These are phyloP conservation scores for Dromaius novaehollandiae DNA, from an alignment of 2,113 vertebrate species.

Conservation along the genomic window DNA sequence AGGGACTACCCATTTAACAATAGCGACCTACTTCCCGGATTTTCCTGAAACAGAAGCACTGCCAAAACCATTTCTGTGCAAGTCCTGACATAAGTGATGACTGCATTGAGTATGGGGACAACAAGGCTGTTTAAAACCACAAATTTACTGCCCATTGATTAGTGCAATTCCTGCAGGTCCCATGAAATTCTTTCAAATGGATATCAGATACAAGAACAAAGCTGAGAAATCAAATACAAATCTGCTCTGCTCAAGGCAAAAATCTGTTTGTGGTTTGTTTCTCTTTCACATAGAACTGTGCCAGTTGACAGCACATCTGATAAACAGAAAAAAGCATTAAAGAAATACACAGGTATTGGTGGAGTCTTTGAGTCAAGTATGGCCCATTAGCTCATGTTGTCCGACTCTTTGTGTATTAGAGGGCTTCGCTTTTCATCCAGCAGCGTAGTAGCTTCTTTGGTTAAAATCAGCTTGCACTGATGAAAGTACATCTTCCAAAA, in stretches of 20 bases:
- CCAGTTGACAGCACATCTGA: background rate
- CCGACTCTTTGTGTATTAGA: background rate
- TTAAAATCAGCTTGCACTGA: background rate
- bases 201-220: slow-evolving; percentile 58
- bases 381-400: background rate
- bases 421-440: background rate
- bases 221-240: slow-evolving; percentile 3
- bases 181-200: slow-evolving; percentile 53
- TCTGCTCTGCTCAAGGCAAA: background rate
- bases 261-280: background rate
- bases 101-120: background rate
- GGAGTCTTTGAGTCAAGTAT: background rate
- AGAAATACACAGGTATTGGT: background rate
- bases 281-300: background rate
- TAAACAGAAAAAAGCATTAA: background rate
- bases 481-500: slow-evolving; percentile 41
- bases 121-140: slow-evolving; percentile 19
- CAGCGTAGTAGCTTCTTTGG: background rate
- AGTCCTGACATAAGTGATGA: slow-evolving; percentile 15
- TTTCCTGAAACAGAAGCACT: background rate
- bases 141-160: slow-evolving; percentile 57
- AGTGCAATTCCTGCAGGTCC: slow-evolving; percentile 32
- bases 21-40: background rate
- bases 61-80: background rate
- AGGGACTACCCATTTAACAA: background rate